These are phyloP conservation scores for Taeniopygia guttata DNA, from an alignment of 2,797 vertebrate species.

Conservation along the genomic window DNA sequence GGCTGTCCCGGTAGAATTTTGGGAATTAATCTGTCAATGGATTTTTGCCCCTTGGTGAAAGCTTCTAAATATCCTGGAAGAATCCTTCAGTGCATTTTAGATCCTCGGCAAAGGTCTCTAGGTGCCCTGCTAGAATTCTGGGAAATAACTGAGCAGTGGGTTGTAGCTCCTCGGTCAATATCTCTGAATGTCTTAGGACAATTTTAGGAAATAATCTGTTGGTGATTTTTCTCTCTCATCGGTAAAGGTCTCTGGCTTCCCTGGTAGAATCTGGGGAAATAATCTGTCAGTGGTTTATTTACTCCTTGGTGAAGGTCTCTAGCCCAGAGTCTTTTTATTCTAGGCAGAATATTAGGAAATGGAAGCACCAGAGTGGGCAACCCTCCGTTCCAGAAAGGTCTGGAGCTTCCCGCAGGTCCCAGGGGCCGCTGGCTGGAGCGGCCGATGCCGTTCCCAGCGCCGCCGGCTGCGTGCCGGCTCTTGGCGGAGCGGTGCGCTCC, in stretches of 20 bases:
- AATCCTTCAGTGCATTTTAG: neutral
- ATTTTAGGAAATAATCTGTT: neutral
- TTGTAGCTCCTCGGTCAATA: neutral
- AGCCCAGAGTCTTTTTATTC: neutral
- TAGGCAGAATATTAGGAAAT: too few relatives aligned
- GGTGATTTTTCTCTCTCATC: neutral
- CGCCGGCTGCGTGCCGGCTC: fast-evolving
- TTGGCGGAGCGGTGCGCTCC: fast-evolving
- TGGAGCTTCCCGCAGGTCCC: neutral
- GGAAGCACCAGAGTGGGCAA: fast-evolving
- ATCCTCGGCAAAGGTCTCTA: neutral
- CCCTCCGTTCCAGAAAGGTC: neutral
- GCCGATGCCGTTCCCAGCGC: fast-evolving
- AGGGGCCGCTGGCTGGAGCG: fast-evolving
- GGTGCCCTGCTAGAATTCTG: neutral
- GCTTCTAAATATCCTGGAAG: neutral
- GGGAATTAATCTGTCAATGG: neutral
- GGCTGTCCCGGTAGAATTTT: neutral
- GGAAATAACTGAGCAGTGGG: neutral
- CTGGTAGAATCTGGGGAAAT: neutral
- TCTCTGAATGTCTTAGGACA: neutral
- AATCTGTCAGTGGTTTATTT: neutral
- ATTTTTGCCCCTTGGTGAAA: neutral
- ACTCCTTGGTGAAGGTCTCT: neutral
- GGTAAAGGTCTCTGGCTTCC: neutral